Percentiles rank a stretch among this genome's conserved stretches.
Conservation (phyloP, 2,797 vertebrate genomes). For the Ambastaia sidthimunki region DNA sequence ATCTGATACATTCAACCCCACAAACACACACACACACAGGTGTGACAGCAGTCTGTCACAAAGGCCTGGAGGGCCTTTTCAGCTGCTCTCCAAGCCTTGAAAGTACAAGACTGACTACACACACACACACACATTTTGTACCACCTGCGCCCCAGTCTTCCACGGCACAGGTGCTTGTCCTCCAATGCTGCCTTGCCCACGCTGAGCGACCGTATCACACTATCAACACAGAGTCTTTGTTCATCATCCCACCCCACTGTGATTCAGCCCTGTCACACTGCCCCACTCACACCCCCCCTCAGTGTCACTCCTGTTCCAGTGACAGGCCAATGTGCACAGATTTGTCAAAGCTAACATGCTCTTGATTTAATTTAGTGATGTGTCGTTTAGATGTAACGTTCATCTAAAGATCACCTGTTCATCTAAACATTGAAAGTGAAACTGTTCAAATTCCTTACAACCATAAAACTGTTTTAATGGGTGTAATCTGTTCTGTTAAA, state of each 20-base stretch:
- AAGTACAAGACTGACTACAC: neutral
- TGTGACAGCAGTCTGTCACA: slow-evolving; percentile 57
- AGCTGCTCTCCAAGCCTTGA: slow-evolving; percentile 50
- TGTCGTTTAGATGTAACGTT: neutral
- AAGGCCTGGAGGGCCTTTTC: slow-evolving; percentile 55
- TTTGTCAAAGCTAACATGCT: neutral
- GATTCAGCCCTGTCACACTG: slow-evolving; percentile 34
- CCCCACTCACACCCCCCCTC: neutral
- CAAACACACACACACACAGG: slow-evolving; percentile 58
- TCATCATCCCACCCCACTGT: slow-evolving; percentile 41
- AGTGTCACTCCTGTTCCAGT: neutral
- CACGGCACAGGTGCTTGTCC: slow-evolving; percentile 56
- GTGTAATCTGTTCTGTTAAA: too few species aligned
- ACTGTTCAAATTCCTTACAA: too few species aligned
- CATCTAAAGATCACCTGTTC: neutral
- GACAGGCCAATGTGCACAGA: neutral
- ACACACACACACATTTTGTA: slow-evolving; percentile 30
- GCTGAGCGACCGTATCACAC: slow-evolving; percentile 45
- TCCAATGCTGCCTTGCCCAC: slow-evolving; percentile 52
- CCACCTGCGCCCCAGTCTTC: slow-evolving; percentile 62
- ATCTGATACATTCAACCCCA: neutral
- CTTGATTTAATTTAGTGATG: too few species aligned
- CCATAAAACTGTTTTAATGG: too few species aligned
- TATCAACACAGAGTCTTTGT: slow-evolving; percentile 50
- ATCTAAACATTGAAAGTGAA: neutral